Percentiles rank a stretch among this genome's conserved stretches.
phyloP scores from a whole-genome alignment of 2,797 vertebrate species.

The Tachyglossus aculeatus region DNA sequence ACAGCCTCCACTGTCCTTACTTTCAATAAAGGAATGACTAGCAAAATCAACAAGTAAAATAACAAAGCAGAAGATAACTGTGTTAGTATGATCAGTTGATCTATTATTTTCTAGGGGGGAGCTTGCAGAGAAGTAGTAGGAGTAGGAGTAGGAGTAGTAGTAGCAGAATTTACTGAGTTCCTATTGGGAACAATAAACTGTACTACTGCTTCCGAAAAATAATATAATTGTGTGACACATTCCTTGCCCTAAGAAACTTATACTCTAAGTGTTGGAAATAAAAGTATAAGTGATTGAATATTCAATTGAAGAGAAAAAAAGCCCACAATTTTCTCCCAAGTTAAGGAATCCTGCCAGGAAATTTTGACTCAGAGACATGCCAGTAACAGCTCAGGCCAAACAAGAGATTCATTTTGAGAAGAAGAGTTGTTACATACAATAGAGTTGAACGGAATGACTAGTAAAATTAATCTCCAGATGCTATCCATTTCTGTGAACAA shows the following conservation, averaged over 20 bases:
- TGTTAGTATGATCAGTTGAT: no score
- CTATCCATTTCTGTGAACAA: slow-evolving; percentile 1
- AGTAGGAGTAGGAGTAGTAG: no score
- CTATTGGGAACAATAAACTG: no score
- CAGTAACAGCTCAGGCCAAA: not conserved
- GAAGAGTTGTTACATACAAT: not conserved
- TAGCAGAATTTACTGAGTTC: no score
- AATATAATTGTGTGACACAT: no score
- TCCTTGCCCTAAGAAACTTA: no score
- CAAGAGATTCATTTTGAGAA: not conserved
- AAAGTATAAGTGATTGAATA: no score
- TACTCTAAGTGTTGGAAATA: no score
- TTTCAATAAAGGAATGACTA: not conserved
- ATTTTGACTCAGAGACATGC: not conserved
- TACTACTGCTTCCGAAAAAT: no score
- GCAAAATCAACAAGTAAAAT: not conserved
- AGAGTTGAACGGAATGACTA: slow-evolving; percentile 14
- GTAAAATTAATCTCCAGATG: slow-evolving; percentile 9
- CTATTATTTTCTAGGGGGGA: no score
- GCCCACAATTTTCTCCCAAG: not conserved
- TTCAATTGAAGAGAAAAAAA: not conserved
- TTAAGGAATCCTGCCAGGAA: not conserved
- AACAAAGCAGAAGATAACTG: not conserved
- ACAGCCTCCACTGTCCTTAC: not conserved
- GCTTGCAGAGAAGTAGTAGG: no score